Evolutionary conservation across 2,797 vertebrate species (phyloP).

Genomic region (Setipinna tenuifilis): DNA sequence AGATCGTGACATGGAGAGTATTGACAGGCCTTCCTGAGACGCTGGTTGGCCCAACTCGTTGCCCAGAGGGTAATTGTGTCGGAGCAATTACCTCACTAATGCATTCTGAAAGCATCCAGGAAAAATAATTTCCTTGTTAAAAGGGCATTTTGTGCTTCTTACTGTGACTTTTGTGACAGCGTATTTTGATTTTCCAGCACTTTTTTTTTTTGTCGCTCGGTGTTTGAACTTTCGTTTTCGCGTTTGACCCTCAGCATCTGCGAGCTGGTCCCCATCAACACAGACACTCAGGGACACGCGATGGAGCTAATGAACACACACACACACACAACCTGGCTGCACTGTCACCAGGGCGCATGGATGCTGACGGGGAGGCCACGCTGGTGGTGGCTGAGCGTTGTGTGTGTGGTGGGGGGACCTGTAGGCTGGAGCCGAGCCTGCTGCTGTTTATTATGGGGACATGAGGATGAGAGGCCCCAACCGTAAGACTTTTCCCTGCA

Average conservation of each 20-base stretch:
- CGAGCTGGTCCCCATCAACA: conserved; percentile 64
- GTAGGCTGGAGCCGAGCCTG: conserved; percentile 68
- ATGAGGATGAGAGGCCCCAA: not conserved
- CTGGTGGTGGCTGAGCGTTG: conserved; percentile 46
- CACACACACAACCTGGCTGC: conserved; percentile 58
- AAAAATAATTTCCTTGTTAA: conserved; percentile 82
- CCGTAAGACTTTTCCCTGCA: not conserved
- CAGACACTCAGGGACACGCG: conserved; percentile 58
- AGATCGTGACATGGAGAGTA: conserved; percentile 87
- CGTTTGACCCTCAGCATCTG: not conserved
- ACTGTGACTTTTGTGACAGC: conserved; percentile 83
- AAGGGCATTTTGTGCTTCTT: conserved; percentile 86
- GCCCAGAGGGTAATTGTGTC: conserved; percentile 91
- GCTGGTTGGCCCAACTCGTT: conserved; percentile 79
- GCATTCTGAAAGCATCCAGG: conserved; percentile 91
- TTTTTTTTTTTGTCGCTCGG: conserved; percentile 66
- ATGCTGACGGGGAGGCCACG: conserved; percentile 25
- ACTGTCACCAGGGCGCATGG: conserved; percentile 1
- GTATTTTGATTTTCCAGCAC: conserved; percentile 93
- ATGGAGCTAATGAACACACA: conserved; percentile 70
- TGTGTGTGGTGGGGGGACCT: no score
- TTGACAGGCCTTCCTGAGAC: conserved; percentile 82
- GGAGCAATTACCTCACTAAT: conserved; percentile 94
- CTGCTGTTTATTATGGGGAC: conserved; percentile 57
- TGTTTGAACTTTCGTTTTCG: not conserved